Base-by-base conservation (phyloP, 2,888 invertebrate genomes). In the Phasia obesa region DNA sequence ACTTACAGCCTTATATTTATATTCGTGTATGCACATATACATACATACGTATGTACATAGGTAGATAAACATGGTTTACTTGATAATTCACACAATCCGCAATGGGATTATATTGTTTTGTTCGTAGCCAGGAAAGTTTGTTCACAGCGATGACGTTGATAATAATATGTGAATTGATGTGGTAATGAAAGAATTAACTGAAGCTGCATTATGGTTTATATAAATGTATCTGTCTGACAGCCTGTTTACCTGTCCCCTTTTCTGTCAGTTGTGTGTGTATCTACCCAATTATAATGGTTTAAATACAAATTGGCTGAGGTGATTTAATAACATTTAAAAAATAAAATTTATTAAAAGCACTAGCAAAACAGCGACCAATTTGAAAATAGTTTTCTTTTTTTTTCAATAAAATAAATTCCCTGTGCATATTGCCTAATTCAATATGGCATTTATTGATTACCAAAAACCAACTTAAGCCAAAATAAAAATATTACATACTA, bases 161-260 rank as follows among this genome's bases (percentile, higher is more conserved):
- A 76, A 81, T 84, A 84, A 79, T 74, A 81, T 79, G 84, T 81
- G 84, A 77, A 83, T 81, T 83, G 80, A 81, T 81, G 84, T 55
- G 81, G 78, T 62, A 78, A 84, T 78, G 74, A 78, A 81, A 70
- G 81, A 77, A 84, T 81, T 78, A 74, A 81, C 77, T 59, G 59
- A 35, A 59, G 51, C 44, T 51, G 38, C 31, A 49, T 59, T 64
- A 69, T 76, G 23, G 51, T 69, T 47, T 31, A 25, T 19, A 31
- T 19, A 15, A 31, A 17, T 11, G 4, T 55, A 49, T 35, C 53
- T 64, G n/a, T 67, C 11, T 55, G 35, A 35, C 35, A 19, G 27
- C 38, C 49, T 57, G 38, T 53, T 51, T 38, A 49, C 35, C 59
- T 59, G 42, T 23, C 47, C n/a, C 19, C 47, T 23, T 7, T 47